Base-by-base conservation (phyloP, 1,140 invertebrate species). In the Danaus plexippus region DNA sequence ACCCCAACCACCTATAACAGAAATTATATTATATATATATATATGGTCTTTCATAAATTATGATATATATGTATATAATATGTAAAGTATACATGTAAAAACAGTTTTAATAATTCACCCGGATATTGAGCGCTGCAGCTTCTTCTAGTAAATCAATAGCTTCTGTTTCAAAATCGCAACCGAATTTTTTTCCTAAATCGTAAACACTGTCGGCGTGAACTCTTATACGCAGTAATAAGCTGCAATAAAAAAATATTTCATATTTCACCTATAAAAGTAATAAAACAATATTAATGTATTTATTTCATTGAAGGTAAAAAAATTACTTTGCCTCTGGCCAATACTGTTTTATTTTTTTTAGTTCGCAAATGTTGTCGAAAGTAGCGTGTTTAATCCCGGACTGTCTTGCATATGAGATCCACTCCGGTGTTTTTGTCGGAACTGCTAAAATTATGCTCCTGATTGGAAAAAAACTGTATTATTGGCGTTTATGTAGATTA, bases 161-260 rank as follows among this genome's bases (percentile, higher is more conserved):
- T 49, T 75, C 74, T 4, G 70, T 68, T 45, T 71, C 69, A 50
- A 57, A 66, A 42, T 70, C 69, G 47, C 74, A 76, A 43, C 74
- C 74, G 41, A 76, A 76, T 51, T 76, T 76, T 1, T 74, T 68
- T 2, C 71, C 69, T n/a, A 75, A 49, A 43, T 68, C 65, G 40
- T 73, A 74, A 9, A 68, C 43, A 48, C 71, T 66, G 4, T 75
- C 68, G 9, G 68, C 52, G 10, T 75, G 68, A 0, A 73, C 65
- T 46, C 59, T 62, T 15, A 75, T 68, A 13, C 74, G 56, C 11
- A 77, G 57, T 9, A 77, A 52, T 11, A 74, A 44, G 15, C 74
- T 77, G 52, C 18, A 61, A 71, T 49, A 52, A n/a, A 9, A 47
- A 59, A 48, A 50, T 10, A 9, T 2, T 7, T 11, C 7, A 52